Percentiles rank a stretch among this genome's conserved stretches.
Conservation (phyloP, 2,113 vertebrate species). For the Rhabdornis inornatus region DNA sequence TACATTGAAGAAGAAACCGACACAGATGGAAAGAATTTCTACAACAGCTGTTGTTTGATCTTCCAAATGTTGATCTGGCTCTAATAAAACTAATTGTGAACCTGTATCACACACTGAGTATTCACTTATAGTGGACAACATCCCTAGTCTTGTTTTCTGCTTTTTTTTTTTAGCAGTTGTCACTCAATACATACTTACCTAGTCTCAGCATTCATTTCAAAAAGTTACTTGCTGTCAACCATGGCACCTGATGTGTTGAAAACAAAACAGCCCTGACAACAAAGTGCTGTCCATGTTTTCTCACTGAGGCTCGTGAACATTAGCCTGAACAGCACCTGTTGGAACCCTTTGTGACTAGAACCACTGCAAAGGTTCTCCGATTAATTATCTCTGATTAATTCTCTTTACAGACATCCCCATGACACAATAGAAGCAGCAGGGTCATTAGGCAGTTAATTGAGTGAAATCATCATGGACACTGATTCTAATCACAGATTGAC, state of each 20-base stretch:
- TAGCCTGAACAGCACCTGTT: background rate
- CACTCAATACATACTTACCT: background rate
- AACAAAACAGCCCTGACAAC: background rate
- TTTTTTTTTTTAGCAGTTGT: background rate
- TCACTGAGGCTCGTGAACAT: background rate
- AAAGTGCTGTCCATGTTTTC: background rate
- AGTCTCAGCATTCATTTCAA: background rate
- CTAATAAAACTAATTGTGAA: slow-evolving; percentile 66
- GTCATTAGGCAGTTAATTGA: background rate
- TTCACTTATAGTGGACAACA: background rate
- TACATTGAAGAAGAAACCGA: slow-evolving; percentile 49
- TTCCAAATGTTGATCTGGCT: slow-evolving; percentile 66
- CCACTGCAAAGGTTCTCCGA: background rate
- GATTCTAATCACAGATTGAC: background rate
- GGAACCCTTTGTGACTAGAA: background rate
- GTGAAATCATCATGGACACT: background rate
- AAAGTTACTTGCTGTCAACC: background rate
- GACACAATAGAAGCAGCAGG: background rate
- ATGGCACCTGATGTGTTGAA: background rate
- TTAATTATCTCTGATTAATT: background rate
- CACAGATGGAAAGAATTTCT: slow-evolving; percentile 63
- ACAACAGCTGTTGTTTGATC: slow-evolving; percentile 66
- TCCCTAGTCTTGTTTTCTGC: background rate
- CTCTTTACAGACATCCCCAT: background rate
- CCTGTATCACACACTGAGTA: slow-evolving; percentile 41